A percentile compares a stretch with the other conserved stretches of the same genome.
phyloP scores from a whole-genome alignment of 2,797 vertebrate genomes.

The Galago senegalensis region DNA sequence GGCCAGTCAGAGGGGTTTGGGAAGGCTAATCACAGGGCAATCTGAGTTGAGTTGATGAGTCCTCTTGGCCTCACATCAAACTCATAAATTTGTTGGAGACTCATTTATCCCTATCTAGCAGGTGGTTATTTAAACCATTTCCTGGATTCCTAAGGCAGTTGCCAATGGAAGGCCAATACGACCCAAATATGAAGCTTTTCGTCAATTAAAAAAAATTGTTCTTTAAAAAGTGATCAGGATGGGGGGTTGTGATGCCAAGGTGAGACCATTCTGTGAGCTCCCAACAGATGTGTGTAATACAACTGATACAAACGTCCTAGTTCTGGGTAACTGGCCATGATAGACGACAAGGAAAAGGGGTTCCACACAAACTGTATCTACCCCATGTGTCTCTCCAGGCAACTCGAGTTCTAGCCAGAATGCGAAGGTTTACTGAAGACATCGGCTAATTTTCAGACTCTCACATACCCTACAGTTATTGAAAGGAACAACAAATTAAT shows the following conservation, averaged over 20 bases:
- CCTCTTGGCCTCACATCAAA: conserved; percentile 24
- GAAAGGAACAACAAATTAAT: not conserved
- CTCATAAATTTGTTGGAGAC: not conserved
- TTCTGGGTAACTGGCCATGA: not conserved
- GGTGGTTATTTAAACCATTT: not conserved
- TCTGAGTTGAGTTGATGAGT: not conserved
- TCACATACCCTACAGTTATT: not conserved
- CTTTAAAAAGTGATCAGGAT: not conserved
- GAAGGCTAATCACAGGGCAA: not conserved
- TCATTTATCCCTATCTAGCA: not conserved
- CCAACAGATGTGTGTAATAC: rapidly evolving
- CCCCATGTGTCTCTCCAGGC: not conserved
- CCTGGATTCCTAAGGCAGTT: not conserved
- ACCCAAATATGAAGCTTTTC: not conserved
- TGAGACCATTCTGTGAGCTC: not conserved
- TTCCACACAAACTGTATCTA: not conserved
- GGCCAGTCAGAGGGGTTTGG: not conserved
- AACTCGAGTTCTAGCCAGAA: not conserved
- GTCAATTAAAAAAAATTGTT: not conserved
- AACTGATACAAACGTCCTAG: not conserved
- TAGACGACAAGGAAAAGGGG: not conserved
- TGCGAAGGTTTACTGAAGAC: not conserved
- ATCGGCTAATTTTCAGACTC: not conserved
- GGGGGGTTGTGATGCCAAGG: not conserved
- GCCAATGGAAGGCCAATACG: not conserved